These are phyloP conservation scores for Synergus laeviventris DNA, from an alignment of 2,888 invertebrate genomes.

Conservation along the genomic window DNA sequence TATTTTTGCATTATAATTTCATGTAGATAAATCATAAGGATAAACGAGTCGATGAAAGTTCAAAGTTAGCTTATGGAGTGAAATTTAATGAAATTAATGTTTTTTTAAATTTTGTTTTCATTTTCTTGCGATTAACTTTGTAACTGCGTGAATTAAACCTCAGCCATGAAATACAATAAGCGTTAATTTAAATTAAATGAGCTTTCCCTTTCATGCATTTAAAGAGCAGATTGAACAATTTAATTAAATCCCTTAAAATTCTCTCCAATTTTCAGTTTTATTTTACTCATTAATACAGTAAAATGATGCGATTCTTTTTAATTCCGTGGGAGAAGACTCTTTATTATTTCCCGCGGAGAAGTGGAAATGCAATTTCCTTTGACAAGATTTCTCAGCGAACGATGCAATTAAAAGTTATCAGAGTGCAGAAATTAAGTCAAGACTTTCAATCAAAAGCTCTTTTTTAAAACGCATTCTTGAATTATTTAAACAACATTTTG, in stretches of 20 bases:
- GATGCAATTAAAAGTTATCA: slow-evolving; percentile 28
- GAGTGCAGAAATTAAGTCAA: slow-evolving; percentile 21
- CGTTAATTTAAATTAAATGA: slow-evolving; percentile 18
- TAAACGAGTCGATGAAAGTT: neutral
- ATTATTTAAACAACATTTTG: neutral
- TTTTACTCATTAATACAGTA: slow-evolving; percentile 23
- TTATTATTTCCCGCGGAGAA: slow-evolving; percentile 27
- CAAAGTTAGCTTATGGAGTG: neutral
- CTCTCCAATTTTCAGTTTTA: slow-evolving; percentile 21
- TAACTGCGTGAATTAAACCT: slow-evolving; percentile 20
- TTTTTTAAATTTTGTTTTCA: neutral
- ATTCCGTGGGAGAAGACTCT: slow-evolving; percentile 5
- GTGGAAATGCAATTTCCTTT: slow-evolving; percentile 35
- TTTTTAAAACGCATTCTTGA: neutral
- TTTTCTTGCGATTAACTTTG: neutral
- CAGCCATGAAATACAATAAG: neutral
- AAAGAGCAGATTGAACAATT: neutral
- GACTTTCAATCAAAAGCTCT: slow-evolving; percentile 9
- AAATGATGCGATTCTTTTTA: slow-evolving; percentile 29
- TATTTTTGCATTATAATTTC: too few species aligned
- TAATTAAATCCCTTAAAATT: slow-evolving; percentile 24
- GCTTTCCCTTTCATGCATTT: neutral
- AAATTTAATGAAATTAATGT: neutral
- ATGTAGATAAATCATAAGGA: neutral
- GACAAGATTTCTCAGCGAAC: slow-evolving; percentile 24